These are phyloP conservation scores for Cavia porcellus DNA, from an alignment of 2,113 vertebrate genomes.

Conservation along the genomic window DNA sequence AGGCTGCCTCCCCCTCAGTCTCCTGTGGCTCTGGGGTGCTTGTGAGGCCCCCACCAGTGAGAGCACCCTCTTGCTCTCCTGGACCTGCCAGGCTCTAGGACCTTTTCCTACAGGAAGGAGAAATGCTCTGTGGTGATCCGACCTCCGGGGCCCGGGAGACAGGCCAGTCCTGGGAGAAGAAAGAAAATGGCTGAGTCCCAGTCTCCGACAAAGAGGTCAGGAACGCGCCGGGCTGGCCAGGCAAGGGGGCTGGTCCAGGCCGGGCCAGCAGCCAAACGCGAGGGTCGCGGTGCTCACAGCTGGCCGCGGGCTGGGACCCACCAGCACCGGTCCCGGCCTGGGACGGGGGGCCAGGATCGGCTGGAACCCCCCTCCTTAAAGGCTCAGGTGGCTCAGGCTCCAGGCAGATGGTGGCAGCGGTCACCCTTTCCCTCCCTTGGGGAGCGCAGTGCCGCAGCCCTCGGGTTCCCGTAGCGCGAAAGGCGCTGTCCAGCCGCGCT, in stretches of 20 bases:
- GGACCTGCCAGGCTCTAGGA: background rate
- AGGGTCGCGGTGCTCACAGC: background rate
- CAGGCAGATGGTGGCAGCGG: background rate
- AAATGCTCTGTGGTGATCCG: background rate
- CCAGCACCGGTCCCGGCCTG: background rate
- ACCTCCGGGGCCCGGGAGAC: slow-evolving; percentile 42
- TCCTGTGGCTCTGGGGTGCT: background rate
- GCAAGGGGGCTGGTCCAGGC: slow-evolving; percentile 38
- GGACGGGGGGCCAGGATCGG: background rate
- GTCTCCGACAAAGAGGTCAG: slow-evolving; percentile 74
- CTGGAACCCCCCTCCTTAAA: background rate
- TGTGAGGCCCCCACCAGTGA: background rate
- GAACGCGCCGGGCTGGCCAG: slow-evolving; percentile 41
- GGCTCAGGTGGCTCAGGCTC: background rate
- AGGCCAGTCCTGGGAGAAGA: slow-evolving; percentile 63
- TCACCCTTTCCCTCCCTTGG: slow-evolving; percentile 30
- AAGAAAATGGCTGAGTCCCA: slow-evolving; percentile 83
- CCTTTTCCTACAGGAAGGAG: background rate
- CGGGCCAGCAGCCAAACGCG: background rate
- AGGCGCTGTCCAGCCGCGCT: slow-evolving; percentile 76
- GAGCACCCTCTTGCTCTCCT: background rate
- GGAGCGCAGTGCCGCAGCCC: slow-evolving; percentile 45
- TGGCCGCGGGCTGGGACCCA: background rate
- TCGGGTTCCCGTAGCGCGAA: background rate
- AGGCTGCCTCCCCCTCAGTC: background rate